These are phyloP conservation scores for Picus viridis DNA, from an alignment of 2,797 vertebrate genomes.

Conservation along the genomic window DNA sequence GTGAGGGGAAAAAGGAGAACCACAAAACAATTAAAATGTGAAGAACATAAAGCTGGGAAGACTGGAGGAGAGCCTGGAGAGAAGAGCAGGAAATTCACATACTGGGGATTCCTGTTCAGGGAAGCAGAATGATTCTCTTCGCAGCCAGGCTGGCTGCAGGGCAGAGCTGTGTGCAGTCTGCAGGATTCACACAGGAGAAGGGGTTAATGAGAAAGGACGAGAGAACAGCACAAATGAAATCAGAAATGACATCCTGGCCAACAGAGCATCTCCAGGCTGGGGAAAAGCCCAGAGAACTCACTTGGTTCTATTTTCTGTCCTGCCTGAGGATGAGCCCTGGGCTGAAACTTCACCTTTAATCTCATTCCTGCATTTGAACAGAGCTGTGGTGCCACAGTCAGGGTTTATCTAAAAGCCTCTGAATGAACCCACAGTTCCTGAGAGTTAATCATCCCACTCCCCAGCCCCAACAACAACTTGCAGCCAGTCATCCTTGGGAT, in stretches of 20 bases:
- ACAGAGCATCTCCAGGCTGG: constrained; percentile 41
- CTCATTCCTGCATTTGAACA: not conserved
- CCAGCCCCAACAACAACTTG: not conserved
- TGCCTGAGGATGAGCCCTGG: constrained; percentile 52
- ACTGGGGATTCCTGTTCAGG: constrained; percentile 21
- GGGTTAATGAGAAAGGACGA: constrained; percentile 61
- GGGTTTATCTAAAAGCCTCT: not conserved
- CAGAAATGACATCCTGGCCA: constrained; percentile 52
- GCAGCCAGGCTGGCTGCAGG: not conserved
- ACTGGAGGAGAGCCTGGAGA: not conserved
- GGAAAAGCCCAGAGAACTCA: constrained; percentile 53
- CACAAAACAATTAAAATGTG: not conserved
- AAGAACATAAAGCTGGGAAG: not conserved
- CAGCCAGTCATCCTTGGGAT: not conserved
- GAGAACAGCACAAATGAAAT: constrained; percentile 34
- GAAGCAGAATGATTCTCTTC: constrained; percentile 35
- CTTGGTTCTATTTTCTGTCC: constrained; percentile 67
- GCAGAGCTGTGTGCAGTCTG: constrained; percentile 18
- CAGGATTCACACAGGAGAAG: not conserved
- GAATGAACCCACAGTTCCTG: not conserved
- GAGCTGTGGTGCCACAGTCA: not conserved
- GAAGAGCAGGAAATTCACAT: not conserved
- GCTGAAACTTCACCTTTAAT: constrained; percentile 58
- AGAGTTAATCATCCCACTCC: not conserved
- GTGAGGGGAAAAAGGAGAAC: not conserved